These are phyloP conservation scores for Ceryle rudis DNA, from an alignment of 2,797 vertebrate species.

Conservation along the genomic window DNA sequence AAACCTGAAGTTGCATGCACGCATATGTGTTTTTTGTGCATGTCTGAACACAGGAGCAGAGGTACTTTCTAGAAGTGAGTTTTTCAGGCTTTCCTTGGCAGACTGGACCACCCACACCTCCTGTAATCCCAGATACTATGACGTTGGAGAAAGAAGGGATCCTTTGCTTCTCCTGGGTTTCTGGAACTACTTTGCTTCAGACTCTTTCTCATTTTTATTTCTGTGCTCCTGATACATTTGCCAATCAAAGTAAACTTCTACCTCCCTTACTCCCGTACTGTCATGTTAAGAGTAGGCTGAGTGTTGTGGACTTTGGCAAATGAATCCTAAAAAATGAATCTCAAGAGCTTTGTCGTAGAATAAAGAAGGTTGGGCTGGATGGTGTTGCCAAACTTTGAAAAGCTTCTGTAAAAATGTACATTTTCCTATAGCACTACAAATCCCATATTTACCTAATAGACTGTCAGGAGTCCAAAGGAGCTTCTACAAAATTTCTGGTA, in stretches of 20 bases:
- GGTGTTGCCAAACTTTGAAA: conserved; percentile 6
- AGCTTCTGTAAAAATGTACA: conserved; percentile 4
- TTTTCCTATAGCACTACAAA: conserved; percentile 5
- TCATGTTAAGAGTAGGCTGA: not conserved
- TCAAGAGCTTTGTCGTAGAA: not conserved
- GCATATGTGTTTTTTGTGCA: not conserved
- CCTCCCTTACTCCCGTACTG: not conserved
- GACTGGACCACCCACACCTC: not conserved
- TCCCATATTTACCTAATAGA: conserved; percentile 7
- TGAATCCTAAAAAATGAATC: not conserved
- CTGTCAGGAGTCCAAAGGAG: not conserved
- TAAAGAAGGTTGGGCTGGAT: not conserved
- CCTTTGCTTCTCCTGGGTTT: not conserved
- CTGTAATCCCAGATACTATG: not conserved
- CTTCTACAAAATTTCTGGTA: conserved; percentile 10
- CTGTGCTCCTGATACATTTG: not conserved
- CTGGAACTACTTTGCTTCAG: not conserved
- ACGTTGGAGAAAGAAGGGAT: not conserved
- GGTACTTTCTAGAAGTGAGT: not conserved
- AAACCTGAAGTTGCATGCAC: not conserved
- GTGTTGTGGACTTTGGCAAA: not conserved
- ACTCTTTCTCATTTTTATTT: not conserved
- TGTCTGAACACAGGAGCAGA: not conserved
- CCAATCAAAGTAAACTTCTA: not conserved
- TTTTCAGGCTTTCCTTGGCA: not conserved